phyloP scores from a whole-genome alignment of 2,888 invertebrate species.

The Tenthredo distinguenda region DNA sequence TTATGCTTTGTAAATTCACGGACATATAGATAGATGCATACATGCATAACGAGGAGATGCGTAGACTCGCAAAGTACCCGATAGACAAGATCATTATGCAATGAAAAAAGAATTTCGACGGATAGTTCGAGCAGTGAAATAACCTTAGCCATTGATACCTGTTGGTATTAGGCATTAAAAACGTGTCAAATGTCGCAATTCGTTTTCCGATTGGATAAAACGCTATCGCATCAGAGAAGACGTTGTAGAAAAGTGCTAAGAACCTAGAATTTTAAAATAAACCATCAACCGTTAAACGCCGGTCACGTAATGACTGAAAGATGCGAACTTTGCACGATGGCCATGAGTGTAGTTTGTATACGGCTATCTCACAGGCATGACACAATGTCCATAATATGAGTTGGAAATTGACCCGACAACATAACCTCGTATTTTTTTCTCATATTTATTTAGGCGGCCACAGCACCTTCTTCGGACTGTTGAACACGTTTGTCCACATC shows the following conservation, averaged over 20 bases:
- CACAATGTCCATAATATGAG: not conserved
- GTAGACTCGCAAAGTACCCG: too few species aligned
- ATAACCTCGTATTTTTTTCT: conserved; percentile 43
- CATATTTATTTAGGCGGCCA: conserved; percentile 86
- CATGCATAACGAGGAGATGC: too few species aligned
- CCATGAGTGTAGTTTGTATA: not conserved
- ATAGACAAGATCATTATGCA: not conserved
- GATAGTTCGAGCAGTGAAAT: not conserved
- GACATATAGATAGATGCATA: too few species aligned
- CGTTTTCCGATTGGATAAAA: not conserved
- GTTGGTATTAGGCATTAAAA: not conserved
- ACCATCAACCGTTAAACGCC: not conserved
- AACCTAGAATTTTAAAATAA: not conserved
- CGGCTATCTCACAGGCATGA: not conserved
- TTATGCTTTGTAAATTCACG: too few species aligned
- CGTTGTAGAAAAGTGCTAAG: not conserved
- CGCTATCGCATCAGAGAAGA: not conserved
- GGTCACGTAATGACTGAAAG: not conserved
- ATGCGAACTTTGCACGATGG: not conserved
- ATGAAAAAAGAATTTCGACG: not conserved
- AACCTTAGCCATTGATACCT: not conserved
- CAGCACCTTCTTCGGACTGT: conserved; percentile 94
- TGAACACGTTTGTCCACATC: conserved; percentile 97
- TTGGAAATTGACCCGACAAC: not conserved
- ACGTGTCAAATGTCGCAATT: conserved; percentile 22